phyloP scores from a whole-genome alignment of 1,140 invertebrate genomes.

The Lordiphosa stackelbergi region DNA sequence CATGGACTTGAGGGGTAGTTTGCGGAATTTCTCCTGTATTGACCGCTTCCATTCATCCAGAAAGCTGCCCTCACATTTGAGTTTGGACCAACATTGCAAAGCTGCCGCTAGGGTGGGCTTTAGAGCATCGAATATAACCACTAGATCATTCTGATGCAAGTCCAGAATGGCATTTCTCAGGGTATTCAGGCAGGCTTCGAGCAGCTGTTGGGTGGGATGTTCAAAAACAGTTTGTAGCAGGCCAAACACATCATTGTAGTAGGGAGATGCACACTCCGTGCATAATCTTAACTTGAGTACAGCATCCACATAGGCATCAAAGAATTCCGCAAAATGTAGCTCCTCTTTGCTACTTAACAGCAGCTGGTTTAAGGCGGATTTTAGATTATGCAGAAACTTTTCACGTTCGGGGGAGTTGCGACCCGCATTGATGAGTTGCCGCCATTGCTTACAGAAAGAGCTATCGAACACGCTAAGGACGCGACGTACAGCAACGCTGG shows the following conservation, averaged over 20 bases:
- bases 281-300: slow-evolving; percentile 55
- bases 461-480: slow-evolving; percentile 45
- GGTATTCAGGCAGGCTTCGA: slow-evolving; percentile 61
- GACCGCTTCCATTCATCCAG: slow-evolving; percentile 64
- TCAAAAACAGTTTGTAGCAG: slow-evolving; percentile 44
- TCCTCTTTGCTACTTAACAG: slow-evolving; percentile 53
- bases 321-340: slow-evolving; percentile 51
- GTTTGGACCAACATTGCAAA: slow-evolving; percentile 40
- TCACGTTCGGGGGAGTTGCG: slow-evolving; percentile 47
- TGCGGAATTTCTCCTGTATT: slow-evolving; percentile 66
- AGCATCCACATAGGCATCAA: slow-evolving; percentile 53
- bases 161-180: slow-evolving; percentile 52
- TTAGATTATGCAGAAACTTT: slow-evolving; percentile 42
- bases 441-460: slow-evolving; percentile 57
- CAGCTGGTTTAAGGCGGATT: slow-evolving; percentile 33
- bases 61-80: slow-evolving; percentile 50
- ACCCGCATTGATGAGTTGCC: slow-evolving; percentile 51
- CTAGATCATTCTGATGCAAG: slow-evolving; percentile 52
- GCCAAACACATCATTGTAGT: slow-evolving; percentile 55
- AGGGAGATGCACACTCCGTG: slow-evolving; percentile 45
- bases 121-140: slow-evolving; percentile 50
- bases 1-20: slow-evolving; percentile 53
- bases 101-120: slow-evolving; percentile 41
- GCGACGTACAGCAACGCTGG: slow-evolving; percentile 53
- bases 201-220: slow-evolving; percentile 36